phyloP scores from a whole-genome alignment of 2,113 vertebrate species.

The Geococcyx californianus region DNA sequence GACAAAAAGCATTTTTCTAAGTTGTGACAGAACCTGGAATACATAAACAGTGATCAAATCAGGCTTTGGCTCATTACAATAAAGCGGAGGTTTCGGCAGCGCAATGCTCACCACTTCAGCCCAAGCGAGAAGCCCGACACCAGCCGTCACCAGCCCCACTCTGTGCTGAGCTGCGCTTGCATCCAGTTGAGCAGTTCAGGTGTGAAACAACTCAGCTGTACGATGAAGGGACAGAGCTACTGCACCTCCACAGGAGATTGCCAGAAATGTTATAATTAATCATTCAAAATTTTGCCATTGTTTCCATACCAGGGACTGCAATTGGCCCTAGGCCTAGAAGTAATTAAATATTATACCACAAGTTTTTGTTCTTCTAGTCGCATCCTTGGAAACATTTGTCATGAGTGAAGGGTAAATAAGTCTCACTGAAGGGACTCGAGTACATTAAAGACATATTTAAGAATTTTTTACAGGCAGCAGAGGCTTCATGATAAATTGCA shows the following conservation, averaged over 20 bases:
- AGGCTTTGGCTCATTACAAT: not conserved
- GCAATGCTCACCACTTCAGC: not conserved
- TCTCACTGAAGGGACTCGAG: not conserved
- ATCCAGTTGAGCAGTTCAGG: not conserved
- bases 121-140: not conserved
- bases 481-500: not conserved
- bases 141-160: not conserved
- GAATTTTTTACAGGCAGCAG: not conserved
- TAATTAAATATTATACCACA: not conserved
- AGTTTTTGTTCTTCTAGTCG: not conserved
- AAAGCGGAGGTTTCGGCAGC: not conserved
- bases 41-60: not conserved
- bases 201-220: not conserved
- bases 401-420: not conserved
- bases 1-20: not conserved
- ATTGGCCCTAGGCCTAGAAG: not conserved
- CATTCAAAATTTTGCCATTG: not conserved
- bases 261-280: not conserved
- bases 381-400: not conserved
- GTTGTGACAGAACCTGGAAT: not conserved
- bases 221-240: not conserved
- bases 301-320: not conserved
- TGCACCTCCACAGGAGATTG: not conserved
- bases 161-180: not conserved
- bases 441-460: not conserved